Base-by-base conservation (phyloP, 1,140 invertebrate genomes). In the Dendroctonus ponderosae region DNA sequence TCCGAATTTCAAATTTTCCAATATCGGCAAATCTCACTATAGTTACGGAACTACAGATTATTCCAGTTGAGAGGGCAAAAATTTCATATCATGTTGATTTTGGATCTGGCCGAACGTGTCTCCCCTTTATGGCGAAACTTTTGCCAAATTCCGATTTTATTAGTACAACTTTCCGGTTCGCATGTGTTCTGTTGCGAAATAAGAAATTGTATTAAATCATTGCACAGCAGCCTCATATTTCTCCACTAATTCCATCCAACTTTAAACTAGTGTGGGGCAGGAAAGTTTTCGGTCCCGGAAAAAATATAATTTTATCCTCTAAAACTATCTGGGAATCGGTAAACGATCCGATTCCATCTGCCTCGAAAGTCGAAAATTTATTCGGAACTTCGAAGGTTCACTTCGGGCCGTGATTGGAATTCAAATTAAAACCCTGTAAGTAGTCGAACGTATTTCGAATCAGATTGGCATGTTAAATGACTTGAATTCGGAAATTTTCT, bases 11-110 rank as follows among this genome's bases (percentile, higher is more conserved):
- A 12, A 40, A 48, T 41, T 62, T 62, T 49, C 59, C 59, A 50
- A 62, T 62, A 51, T 51, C 14, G 41, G 42, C 11, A 9, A 14
- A 37, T 39, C 50, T 15, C 50, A 62, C 60, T 62, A 26, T 41
- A 62, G 60, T 49, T 39, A 37, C 37, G 41, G 54, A 63, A 54
- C 52, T 63, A 63, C 53, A 54, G 42, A 51, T 63, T 54, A 54
- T 63, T 63, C 61, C 61, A 48, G 15, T 54, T 37, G 48, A 46
- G 41, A 56, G 41, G 41, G 41, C 51, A 63, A 63, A 63, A 63
- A 63, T 63, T 63, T 63, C 61, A 63, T 63, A 63, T 63, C 61
- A 51, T 44, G 61, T 63, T 63, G 61, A 63, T 63, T 63, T 56
- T 44, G 48, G 48, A 50, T 43, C 49, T 42, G 42, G 11, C 37